Evolutionary conservation across 1,140 invertebrate species (phyloP).

Genomic region (Bombus picipes): DNA sequence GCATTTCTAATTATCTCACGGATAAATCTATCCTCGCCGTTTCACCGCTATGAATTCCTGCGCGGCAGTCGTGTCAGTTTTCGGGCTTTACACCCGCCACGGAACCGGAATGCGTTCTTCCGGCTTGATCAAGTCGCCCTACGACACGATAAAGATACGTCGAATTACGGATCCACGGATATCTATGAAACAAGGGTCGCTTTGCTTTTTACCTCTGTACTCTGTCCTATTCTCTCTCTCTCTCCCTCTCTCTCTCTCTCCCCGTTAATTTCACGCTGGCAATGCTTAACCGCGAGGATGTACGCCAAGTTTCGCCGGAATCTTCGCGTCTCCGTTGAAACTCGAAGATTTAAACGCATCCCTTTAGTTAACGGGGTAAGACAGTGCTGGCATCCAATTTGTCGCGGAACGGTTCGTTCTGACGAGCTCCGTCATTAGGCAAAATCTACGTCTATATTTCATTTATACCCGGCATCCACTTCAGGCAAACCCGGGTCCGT

Average conservation of each 20-base stretch:
- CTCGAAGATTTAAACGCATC: slow-evolving; percentile 16
- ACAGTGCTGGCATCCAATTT: slow-evolving; percentile 6
- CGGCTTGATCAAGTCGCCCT: background rate
- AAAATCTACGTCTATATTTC: slow-evolving; percentile 34
- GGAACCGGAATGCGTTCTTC: background rate
- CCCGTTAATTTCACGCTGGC: background rate
- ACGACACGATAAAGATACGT: background rate
- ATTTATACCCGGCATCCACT: slow-evolving; percentile 6
- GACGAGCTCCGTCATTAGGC: slow-evolving; percentile 46
- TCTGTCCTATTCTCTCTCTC: too few relatives aligned
- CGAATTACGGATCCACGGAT: too few relatives aligned
- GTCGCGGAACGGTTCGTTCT: background rate
- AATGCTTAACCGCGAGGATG: background rate
- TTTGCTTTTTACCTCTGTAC: background rate
- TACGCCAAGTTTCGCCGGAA: background rate
- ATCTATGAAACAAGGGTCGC: background rate
- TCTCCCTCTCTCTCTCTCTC: background rate
- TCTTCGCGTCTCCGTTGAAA: background rate
- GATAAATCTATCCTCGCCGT: slow-evolving; percentile 41
- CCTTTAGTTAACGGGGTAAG: slow-evolving; percentile 3
- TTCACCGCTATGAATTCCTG: too few relatives aligned
- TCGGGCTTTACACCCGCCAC: background rate
- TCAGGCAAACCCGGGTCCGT: background rate
- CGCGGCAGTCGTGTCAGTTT: background rate
- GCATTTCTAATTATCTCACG: slow-evolving; percentile 52